Evolutionary conservation across 1,140 invertebrate genomes (phyloP).

Genomic region (Heliothis virescens): DNA sequence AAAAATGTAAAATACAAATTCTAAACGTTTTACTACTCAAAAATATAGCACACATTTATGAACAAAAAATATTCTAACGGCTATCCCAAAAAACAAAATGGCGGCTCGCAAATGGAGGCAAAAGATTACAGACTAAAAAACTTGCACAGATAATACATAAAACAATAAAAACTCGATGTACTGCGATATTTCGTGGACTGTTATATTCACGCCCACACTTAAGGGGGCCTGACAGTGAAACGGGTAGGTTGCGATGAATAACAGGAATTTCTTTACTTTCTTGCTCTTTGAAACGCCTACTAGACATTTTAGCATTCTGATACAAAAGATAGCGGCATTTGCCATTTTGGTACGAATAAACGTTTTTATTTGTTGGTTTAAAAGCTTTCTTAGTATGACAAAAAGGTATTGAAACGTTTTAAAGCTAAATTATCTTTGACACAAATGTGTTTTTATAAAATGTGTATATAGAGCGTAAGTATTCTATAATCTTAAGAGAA

Average conservation of each 20-base stretch:
- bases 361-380: background rate
- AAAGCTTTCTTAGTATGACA: too few species aligned
- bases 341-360: conserved; percentile 16
- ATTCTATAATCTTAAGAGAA: too few species aligned
- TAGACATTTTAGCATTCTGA: conserved; percentile 5
- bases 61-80: background rate
- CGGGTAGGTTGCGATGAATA: conserved; percentile 42
- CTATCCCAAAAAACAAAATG: conserved; percentile 5
- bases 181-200: conserved; percentile 31
- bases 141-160: conserved; percentile 19
- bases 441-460: too few species aligned
- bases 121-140: conserved; percentile 34
- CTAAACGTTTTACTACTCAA: too few species aligned
- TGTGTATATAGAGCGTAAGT: too few species aligned
- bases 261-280: conserved; percentile 42
- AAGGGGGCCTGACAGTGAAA: conserved; percentile 44
- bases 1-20: too few species aligned
- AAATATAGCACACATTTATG: too few species aligned
- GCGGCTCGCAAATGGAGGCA: conserved; percentile 12
- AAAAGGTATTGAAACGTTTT: too few species aligned
- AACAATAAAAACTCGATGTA: conserved; percentile 37
- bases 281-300: conserved; percentile 1
- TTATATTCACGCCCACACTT: conserved; percentile 44
- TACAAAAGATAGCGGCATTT: background rate
- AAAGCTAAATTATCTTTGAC: too few species aligned